These are phyloP conservation scores for Euura lappo DNA, from an alignment of 1,140 invertebrate genomes.

Conservation along the genomic window DNA sequence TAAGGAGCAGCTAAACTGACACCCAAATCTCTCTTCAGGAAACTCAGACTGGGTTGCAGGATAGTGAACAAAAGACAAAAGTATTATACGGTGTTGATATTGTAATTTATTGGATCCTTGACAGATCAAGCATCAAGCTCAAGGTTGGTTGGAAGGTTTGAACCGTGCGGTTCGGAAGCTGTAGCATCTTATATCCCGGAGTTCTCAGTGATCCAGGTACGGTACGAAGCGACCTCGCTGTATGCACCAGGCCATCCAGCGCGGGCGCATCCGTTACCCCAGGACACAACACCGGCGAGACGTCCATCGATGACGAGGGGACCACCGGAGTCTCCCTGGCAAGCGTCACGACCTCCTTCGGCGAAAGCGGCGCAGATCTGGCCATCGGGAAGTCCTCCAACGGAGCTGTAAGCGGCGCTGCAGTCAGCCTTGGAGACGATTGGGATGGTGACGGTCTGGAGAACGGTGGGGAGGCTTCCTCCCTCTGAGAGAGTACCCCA, in stretches of 20 bases:
- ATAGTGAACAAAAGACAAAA: no score
- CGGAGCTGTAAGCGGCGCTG: conserved; percentile 24
- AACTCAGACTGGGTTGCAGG: no score
- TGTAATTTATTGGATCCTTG: not conserved
- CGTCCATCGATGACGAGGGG: conserved; percentile 44
- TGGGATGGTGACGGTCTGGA: conserved; percentile 37
- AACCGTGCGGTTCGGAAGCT: not conserved
- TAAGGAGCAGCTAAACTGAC: no score
- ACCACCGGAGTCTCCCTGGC: conserved; percentile 60
- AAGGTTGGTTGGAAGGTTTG: not conserved
- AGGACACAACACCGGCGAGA: conserved; percentile 64
- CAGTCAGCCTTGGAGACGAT: conserved; percentile 37
- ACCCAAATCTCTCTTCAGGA: no score
- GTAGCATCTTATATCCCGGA: conserved; percentile 14
- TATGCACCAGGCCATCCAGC: conserved; percentile 61
- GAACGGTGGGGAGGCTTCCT: not conserved
- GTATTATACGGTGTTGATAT: not conserved
- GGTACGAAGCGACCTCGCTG: conserved; percentile 54
- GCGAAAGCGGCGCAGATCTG: conserved; percentile 59
- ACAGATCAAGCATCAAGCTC: not conserved
- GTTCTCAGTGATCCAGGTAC: conserved; percentile 52
- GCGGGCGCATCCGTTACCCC: conserved; percentile 64
- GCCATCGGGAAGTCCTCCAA: conserved; percentile 35
- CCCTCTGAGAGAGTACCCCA: conserved; percentile 42
- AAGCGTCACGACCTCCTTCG: conserved; percentile 59